These are phyloP conservation scores for Siniperca undulata DNA, from an alignment of 2,797 vertebrate species.

Conservation along the genomic window DNA sequence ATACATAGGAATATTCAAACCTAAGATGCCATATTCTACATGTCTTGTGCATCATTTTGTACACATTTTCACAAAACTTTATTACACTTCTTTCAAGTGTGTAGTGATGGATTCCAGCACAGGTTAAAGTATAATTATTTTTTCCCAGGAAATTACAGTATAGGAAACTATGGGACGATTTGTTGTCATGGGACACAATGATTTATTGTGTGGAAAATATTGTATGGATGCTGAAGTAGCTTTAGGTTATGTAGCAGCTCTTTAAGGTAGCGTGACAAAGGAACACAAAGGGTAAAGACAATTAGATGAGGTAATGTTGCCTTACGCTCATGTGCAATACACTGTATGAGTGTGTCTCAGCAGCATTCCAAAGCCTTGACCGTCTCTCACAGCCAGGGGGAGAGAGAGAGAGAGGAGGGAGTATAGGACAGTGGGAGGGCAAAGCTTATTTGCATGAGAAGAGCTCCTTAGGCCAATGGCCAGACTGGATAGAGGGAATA, in stretches of 20 bases:
- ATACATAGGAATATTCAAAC: too few relatives aligned
- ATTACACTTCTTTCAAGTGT: too few relatives aligned
- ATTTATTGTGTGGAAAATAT: too few relatives aligned
- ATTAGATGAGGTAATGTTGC: slow-evolving; percentile 23
- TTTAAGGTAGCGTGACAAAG: neutral
- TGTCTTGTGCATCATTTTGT: too few relatives aligned
- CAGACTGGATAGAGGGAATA: slow-evolving; percentile 60
- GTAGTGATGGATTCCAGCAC: too few relatives aligned
- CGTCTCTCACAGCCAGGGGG: slow-evolving; percentile 63
- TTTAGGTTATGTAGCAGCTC: neutral
- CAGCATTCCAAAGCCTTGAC: slow-evolving; percentile 28
- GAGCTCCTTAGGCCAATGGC: slow-evolving; percentile 62
- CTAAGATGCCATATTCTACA: too few relatives aligned
- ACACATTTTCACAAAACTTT: too few relatives aligned
- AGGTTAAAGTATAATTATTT: too few relatives aligned
- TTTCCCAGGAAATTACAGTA: neutral
- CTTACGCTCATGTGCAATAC: neutral
- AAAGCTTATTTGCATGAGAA: slow-evolving; percentile 63
- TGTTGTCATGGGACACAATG: neutral
- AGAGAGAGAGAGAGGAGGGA: slow-evolving; percentile 33
- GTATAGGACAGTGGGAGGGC: slow-evolving; percentile 40
- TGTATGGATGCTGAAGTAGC: neutral
- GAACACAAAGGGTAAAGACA: neutral
- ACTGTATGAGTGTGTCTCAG: neutral
- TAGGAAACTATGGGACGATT: neutral